Evolutionary conservation across 2,797 vertebrate species (phyloP).

Genomic region (Sebastes vulpes): DNA sequence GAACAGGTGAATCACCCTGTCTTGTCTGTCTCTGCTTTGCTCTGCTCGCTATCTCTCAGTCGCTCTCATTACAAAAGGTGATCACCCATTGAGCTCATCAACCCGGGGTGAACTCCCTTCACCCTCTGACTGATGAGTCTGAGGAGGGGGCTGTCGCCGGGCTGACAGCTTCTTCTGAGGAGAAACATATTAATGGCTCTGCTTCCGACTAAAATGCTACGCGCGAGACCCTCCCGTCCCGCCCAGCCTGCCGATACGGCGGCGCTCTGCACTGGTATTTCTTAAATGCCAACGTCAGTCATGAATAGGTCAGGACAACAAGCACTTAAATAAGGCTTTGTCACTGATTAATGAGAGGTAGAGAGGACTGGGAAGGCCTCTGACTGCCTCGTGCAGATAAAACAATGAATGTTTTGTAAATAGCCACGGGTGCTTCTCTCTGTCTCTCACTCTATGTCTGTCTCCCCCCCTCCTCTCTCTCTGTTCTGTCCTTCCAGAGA

Average conservation of each 20-base stretch:
- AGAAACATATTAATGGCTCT: slow-evolving; percentile 74
- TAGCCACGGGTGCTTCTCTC: slow-evolving; percentile 75
- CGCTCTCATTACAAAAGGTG: slow-evolving; percentile 75
- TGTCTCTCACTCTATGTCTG: slow-evolving; percentile 10
- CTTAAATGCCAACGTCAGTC: slow-evolving; percentile 87
- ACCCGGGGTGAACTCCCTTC: slow-evolving; percentile 58
- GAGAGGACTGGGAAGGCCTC: slow-evolving; percentile 68
- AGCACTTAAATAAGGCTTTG: slow-evolving; percentile 84
- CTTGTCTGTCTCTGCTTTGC: slow-evolving; percentile 28
- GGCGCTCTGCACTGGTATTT: slow-evolving; percentile 79
- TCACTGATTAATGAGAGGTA: slow-evolving; percentile 86
- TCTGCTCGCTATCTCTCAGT: slow-evolving; percentile 43
- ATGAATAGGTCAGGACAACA: slow-evolving; percentile 86
- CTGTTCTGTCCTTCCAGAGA: slow-evolving; percentile 59
- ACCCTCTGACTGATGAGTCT: slow-evolving; percentile 68
- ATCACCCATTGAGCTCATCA: slow-evolving; percentile 81
- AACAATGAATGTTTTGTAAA: slow-evolving; percentile 85
- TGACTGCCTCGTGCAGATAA: slow-evolving; percentile 75
- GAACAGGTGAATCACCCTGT: slow-evolving; percentile 54
- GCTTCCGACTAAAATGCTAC: slow-evolving; percentile 63
- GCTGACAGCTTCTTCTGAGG: slow-evolving; percentile 76
- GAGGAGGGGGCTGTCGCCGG: slow-evolving; percentile 58
- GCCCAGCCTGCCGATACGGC: slow-evolving; percentile 49
- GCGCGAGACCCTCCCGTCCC: slow-evolving; percentile 24
- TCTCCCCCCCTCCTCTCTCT: not conserved